Evolutionary conservation across 2,113 vertebrate species (phyloP).

Genomic region (Microcebus lehilahytsara): DNA sequence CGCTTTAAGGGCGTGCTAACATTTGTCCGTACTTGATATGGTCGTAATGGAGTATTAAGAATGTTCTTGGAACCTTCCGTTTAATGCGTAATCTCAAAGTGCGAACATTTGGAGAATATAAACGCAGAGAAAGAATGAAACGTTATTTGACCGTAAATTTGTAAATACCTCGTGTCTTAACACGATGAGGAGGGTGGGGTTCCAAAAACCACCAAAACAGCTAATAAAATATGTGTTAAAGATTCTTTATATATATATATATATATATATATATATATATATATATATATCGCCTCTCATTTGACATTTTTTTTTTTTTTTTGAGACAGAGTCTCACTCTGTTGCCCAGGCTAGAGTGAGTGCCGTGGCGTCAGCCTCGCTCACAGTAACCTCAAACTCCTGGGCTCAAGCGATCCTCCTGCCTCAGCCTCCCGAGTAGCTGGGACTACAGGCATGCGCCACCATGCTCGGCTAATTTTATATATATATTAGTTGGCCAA

Average conservation of each 20-base stretch:
- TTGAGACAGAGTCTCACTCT: too few relatives aligned
- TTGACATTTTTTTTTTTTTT: constrained; percentile 4
- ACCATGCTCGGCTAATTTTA: too few relatives aligned
- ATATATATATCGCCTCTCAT: not conserved
- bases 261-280: not conserved
- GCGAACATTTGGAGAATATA: constrained; percentile 43
- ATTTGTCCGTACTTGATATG: constrained; percentile 37
- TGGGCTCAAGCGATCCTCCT: too few relatives aligned
- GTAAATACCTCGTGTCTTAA: constrained; percentile 38
- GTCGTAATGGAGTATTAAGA: constrained; percentile 50
- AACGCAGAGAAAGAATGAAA: constrained; percentile 55
- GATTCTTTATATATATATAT: not conserved
- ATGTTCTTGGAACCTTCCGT: constrained; percentile 50
- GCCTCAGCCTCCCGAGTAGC: too few relatives aligned
- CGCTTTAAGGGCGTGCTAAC: constrained; percentile 59
- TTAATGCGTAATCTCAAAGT: constrained; percentile 62
- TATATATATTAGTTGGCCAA: too few relatives aligned
- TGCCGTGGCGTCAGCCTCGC: too few relatives aligned
- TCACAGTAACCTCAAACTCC: too few relatives aligned
- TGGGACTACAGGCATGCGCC: too few relatives aligned
- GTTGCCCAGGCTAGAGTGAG: too few relatives aligned
- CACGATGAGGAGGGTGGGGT: constrained; percentile 1
- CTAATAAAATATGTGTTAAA: constrained; percentile 43
- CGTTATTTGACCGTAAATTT: constrained; percentile 49
- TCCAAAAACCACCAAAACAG: constrained; percentile 41